phyloP scores from a whole-genome alignment of 2,113 vertebrate species.

The Pica pica region DNA sequence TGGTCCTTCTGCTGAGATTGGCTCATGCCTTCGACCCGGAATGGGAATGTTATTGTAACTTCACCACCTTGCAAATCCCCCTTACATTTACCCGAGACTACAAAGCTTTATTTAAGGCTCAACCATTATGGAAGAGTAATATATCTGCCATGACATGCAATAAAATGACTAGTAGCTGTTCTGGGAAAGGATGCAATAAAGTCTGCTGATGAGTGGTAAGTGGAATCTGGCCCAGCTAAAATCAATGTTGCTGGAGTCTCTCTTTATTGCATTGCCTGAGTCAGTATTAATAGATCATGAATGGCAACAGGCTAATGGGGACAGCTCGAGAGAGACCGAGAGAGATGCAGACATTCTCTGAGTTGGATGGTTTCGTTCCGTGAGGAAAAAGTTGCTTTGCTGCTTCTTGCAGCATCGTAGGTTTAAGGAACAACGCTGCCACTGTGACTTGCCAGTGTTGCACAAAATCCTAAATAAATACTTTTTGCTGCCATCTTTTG shows the following conservation, averaged over 20 bases:
- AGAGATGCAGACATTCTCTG: not conserved
- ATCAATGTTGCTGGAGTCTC: slow-evolving; percentile 64
- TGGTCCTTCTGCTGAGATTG: not conserved
- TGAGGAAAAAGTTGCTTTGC: not conserved
- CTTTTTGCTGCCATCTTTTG: slow-evolving; percentile 65
- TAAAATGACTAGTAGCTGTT: slow-evolving; percentile 65
- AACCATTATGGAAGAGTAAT: slow-evolving; percentile 46
- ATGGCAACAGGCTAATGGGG: slow-evolving; percentile 52
- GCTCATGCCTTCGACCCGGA: not conserved
- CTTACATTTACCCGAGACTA: slow-evolving; percentile 8
- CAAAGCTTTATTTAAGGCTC: slow-evolving; percentile 57
- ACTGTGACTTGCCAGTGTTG: not conserved
- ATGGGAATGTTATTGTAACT: not conserved
- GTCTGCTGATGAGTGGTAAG: slow-evolving; percentile 61
- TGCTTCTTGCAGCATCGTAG: not conserved
- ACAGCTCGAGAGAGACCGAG: not conserved
- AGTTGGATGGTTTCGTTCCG: not conserved
- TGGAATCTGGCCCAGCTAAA: slow-evolving; percentile 62
- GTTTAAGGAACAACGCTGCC: not conserved
- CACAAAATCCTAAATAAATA: slow-evolving; percentile 7
- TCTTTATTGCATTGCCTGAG: slow-evolving; percentile 53
- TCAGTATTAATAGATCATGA: slow-evolving; percentile 63
- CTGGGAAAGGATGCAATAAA: slow-evolving; percentile 68
- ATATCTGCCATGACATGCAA: slow-evolving; percentile 53
- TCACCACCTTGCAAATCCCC: slow-evolving; percentile 17